A percentile compares a stretch with the other conserved stretches of the same genome.
phyloP scores from a whole-genome alignment of 1,140 invertebrate genomes.

The Steinernema khuongi region DNA sequence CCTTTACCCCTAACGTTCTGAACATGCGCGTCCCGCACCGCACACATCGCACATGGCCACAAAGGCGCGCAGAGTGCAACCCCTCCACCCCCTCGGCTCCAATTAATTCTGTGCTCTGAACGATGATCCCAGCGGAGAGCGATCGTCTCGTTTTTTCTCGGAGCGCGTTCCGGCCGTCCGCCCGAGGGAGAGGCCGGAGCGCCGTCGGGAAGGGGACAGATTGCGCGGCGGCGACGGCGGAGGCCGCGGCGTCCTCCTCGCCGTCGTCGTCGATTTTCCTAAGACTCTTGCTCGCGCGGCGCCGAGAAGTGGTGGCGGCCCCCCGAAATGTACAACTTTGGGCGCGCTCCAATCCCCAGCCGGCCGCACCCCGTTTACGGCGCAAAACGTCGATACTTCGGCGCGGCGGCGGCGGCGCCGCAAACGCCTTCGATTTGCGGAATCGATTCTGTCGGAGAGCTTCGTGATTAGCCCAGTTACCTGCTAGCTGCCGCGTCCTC shows the following conservation, averaged over 20 bases:
- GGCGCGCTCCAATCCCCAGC: neutral
- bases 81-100: too few relatives aligned
- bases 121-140: too few relatives aligned
- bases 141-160: too few relatives aligned
- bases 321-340: conserved; percentile 13
- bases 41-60: too few relatives aligned
- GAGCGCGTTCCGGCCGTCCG: too few relatives aligned
- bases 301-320: neutral
- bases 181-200: neutral
- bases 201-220: neutral
- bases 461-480: neutral
- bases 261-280: conserved; percentile 8
- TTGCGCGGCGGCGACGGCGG: too few relatives aligned
- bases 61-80: too few relatives aligned
- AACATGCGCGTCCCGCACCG: too few relatives aligned
- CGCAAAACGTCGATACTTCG: neutral
- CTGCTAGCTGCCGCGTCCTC: neutral
- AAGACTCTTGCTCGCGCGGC: neutral
- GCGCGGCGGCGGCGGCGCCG: neutral
- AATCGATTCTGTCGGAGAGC: neutral
- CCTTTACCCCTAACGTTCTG: too few relatives aligned
- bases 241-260: too few relatives aligned
- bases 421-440: neutral
- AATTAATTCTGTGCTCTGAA: too few relatives aligned
- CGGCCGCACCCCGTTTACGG: neutral